These are phyloP conservation scores for Nasonia longicornis DNA, from an alignment of 1,140 invertebrate genomes.

Conservation along the genomic window DNA sequence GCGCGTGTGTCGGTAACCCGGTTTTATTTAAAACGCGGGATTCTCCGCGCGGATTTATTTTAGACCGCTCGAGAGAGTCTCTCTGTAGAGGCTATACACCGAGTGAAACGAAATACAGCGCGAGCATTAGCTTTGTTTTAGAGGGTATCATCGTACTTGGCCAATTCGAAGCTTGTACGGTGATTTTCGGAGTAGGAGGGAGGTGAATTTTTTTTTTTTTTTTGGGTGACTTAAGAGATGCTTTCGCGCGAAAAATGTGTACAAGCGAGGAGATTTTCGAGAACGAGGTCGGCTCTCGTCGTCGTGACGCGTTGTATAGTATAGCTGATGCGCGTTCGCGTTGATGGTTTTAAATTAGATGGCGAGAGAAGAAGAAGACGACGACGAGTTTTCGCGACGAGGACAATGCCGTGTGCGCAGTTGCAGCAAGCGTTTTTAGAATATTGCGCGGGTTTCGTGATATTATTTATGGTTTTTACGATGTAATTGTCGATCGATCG, in stretches of 20 bases:
- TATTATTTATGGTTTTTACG: not conserved
- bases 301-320: not conserved
- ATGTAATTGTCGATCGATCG: no score
- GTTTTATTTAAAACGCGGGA: conserved; percentile 64
- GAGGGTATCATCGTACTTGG: no score
- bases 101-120: not conserved
- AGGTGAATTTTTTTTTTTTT: no score
- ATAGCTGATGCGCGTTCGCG: not conserved
- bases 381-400: not conserved
- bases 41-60: conserved; percentile 63
- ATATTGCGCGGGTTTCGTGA: not conserved
- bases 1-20: conserved; percentile 47
- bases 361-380: not conserved
- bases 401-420: not conserved
- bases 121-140: conserved; percentile 4
- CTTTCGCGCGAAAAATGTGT: not conserved
- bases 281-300: not conserved
- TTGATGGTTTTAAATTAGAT: conserved; percentile 26
- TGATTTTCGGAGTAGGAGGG: no score
- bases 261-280: not conserved
- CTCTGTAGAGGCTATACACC: not conserved
- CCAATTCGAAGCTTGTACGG: no score
- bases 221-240: not conserved
- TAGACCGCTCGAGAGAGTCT: conserved; percentile 51
- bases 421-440: not conserved